phyloP scores from a whole-genome alignment of 2,888 invertebrate species.

The Seladonia tumulorum region DNA sequence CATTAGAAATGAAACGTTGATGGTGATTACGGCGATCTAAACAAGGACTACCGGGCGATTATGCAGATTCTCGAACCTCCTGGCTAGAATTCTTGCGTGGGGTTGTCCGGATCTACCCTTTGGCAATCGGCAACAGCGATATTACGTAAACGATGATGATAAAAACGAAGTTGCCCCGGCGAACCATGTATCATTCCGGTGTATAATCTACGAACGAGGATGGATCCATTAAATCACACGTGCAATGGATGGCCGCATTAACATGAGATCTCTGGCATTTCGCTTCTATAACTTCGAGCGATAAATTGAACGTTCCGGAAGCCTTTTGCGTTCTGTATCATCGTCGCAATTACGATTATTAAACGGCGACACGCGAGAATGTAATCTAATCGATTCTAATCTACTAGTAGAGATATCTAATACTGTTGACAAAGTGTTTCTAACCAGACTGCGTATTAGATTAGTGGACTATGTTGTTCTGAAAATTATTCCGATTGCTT shows the following conservation, averaged over 20 bases:
- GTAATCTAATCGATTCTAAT: not conserved
- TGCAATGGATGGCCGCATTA: constrained; percentile 16
- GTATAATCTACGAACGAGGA: constrained; percentile 31
- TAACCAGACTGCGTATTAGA: not conserved
- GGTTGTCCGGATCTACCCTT: not conserved
- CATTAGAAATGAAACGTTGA: not conserved
- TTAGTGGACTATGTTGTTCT: too few relatives aligned
- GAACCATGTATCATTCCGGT: constrained; percentile 28
- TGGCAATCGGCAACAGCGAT: constrained; percentile 34
- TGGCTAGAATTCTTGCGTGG: constrained; percentile 28
- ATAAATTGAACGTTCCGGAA: constrained; percentile 3
- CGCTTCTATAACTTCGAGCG: not conserved
- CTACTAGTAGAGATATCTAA: not conserved
- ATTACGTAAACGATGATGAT: constrained; percentile 40
- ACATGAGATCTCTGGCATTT: constrained; percentile 19
- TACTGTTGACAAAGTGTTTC: not conserved
- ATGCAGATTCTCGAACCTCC: constrained; percentile 8
- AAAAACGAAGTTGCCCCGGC: constrained; percentile 25
- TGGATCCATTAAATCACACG: constrained; percentile 34
- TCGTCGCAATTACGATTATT: not conserved
- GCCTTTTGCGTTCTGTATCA: not conserved
- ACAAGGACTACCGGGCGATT: not conserved
- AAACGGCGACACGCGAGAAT: not conserved
- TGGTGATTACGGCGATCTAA: not conserved
- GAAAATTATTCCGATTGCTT: not conserved